A percentile compares a stretch with the other conserved stretches of the same genome.
These are phyloP conservation scores for Diarsia dahlii DNA, from an alignment of 2,888 invertebrate genomes.

Conservation along the genomic window DNA sequence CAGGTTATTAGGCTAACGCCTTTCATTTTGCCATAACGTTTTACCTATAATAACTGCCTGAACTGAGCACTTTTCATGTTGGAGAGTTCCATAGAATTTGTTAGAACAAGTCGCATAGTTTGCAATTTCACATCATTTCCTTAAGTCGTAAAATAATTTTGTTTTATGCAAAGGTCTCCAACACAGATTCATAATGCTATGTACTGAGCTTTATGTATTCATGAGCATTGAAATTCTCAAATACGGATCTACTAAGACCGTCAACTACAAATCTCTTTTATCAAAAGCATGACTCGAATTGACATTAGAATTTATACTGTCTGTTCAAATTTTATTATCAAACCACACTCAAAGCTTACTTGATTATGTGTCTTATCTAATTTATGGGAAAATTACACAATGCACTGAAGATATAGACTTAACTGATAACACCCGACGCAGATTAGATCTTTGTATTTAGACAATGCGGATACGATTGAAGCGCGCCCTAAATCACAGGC, in stretches of 20 bases:
- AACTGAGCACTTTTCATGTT: constrained; percentile 35
- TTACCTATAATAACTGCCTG: constrained; percentile 17
- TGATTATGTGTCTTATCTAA: constrained; percentile 45
- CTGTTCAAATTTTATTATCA: constrained; percentile 29
- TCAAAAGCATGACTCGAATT: constrained; percentile 18
- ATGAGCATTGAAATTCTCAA: constrained; percentile 24
- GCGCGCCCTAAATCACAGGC: constrained; percentile 80
- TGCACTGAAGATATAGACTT: constrained; percentile 61
- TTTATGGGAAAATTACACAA: constrained; percentile 61
- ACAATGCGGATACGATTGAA: constrained; percentile 76
- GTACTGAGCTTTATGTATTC: constrained; percentile 17
- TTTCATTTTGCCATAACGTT: constrained; percentile 42
- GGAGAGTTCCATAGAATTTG: constrained; percentile 35
- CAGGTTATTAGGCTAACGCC: constrained; percentile 47
- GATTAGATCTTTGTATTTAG: constrained; percentile 74
- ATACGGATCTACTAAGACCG: not conserved
- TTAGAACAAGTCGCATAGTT: constrained; percentile 33
- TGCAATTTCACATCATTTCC: constrained; percentile 44
- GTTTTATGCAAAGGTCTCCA: constrained; percentile 13
- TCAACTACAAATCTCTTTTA: constrained; percentile 19
- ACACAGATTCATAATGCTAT: constrained; percentile 18
- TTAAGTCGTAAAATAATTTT: constrained; percentile 38
- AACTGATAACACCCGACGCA: constrained; percentile 67
- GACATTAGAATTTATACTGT: constrained; percentile 36
- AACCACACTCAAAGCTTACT: constrained; percentile 36